Base-by-base conservation (phyloP, 2,888 invertebrate species). In the Thymelicus acteon region DNA sequence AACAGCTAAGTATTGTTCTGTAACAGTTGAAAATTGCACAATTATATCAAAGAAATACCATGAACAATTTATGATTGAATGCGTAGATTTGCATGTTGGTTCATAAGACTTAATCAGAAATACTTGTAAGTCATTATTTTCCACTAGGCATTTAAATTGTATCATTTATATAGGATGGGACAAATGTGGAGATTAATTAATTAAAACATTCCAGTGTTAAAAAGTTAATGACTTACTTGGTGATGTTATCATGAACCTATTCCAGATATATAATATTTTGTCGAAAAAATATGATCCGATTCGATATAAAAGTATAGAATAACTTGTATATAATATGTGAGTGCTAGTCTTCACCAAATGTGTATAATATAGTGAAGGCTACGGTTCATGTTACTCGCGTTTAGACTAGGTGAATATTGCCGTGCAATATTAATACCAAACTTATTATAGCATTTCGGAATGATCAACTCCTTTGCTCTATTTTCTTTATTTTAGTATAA, bases 311-410 rank as follows among this genome's bases (percentile, higher is more conserved):
- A 37, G 12, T 39, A 15, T 63, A 49, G 37, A 52, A 15, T 39
- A 49, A 49, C 12, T 63, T 63, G 48, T 49, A 65, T 24, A 66
- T 54, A 47, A 44, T 61, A 61, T 44, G 52, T 58, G 37, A 54
- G 44, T 54, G 31, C 82, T 82, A 83, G 84, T 82, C 83, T 85
- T 85, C 85, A 79, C 82, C 78, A 83, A 83, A 83, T 79, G 67
- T 77, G 75, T 78, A 78, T 77, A 77, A 77, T 78, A 78, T 67
- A 70, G 83, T 83, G 85, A 82, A 83, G 82, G 76, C 84, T 77
- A 62, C 72, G 58, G 72, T 75, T 62, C 19, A 57, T 10, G 37
- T 73, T 48, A 75, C 73, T 63, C 60, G 24, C 44, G 13, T 64
- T 52, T 52, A 64, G 39, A 49, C 12, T 64, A 68, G 63, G 62